phyloP scores from a whole-genome alignment of 2,113 vertebrate genomes.

The Tetrax tetrax region DNA sequence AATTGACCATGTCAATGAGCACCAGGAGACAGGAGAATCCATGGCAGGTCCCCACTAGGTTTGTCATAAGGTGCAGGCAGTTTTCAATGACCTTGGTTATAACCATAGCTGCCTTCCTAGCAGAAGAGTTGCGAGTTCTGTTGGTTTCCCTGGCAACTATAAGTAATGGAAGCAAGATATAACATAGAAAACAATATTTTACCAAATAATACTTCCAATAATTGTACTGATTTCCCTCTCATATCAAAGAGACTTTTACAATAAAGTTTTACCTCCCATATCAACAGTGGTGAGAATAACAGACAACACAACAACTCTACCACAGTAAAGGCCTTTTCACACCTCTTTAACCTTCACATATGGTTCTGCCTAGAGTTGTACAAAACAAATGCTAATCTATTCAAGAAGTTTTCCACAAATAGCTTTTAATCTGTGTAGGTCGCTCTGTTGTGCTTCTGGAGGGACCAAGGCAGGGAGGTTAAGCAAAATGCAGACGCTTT shows the following conservation, averaged over 20 bases:
- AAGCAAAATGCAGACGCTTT: background rate
- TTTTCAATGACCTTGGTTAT: slow-evolving; percentile 13
- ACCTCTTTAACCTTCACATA: background rate
- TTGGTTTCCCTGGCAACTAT: slow-evolving; percentile 49
- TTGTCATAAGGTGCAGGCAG: background rate
- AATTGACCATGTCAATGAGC: background rate
- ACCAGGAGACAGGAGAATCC: background rate
- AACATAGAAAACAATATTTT: background rate
- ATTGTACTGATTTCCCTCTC: background rate
- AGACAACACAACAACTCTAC: background rate
- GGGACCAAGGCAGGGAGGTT: background rate
- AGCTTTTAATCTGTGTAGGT: background rate
- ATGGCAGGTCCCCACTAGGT: background rate
- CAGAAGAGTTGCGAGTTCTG: background rate
- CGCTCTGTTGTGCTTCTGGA: background rate
- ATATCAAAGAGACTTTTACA: background rate
- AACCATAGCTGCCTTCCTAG: background rate
- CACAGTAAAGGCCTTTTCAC: background rate
- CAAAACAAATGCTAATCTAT: background rate
- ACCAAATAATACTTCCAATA: background rate
- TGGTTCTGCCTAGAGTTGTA: background rate
- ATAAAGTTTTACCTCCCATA: background rate
- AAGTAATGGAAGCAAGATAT: slow-evolving; percentile 9
- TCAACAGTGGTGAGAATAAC: background rate
- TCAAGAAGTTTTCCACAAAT: background rate